Conservation (phyloP, 2,888 invertebrate species). For the Galeruca laticollis region DNA sequence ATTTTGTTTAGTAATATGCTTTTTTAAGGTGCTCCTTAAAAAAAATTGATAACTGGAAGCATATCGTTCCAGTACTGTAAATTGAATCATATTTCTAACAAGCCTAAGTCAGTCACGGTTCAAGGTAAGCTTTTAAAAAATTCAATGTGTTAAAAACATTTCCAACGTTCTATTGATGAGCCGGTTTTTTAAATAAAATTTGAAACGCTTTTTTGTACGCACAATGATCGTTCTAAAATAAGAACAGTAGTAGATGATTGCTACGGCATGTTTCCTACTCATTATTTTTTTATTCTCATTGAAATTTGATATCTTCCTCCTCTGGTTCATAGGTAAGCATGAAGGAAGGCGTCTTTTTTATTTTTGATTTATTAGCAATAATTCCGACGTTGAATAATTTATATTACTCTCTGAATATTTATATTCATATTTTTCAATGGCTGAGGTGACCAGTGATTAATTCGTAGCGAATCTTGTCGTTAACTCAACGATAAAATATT, state of each 20-base stretch:
- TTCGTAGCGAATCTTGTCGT: slow-evolving; percentile 5
- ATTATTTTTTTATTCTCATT: not conserved
- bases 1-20: too few relatives aligned
- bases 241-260: not conserved
- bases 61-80: too few relatives aligned
- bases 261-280: not conserved
- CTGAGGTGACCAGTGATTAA: slow-evolving; percentile 5
- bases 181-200: too few relatives aligned
- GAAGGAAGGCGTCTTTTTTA: slow-evolving; percentile 5
- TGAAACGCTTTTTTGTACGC: too few relatives aligned
- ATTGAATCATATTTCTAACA: too few relatives aligned
- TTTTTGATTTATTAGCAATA: slow-evolving; percentile 13
- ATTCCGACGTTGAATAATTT: slow-evolving; percentile 4
- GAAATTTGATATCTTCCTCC: slow-evolving; percentile 11
- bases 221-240: not conserved
- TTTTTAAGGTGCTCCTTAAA: too few relatives aligned
- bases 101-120: too few relatives aligned
- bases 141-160: too few relatives aligned
- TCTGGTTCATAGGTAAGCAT: not conserved
- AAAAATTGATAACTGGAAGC: too few relatives aligned
- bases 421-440: not conserved
- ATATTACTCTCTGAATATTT: not conserved
- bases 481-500: not conserved
- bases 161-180: too few relatives aligned
- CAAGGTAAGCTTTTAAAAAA: too few relatives aligned